Evolutionary conservation across 2,113 vertebrate genomes (phyloP).

Genomic region (Leptobrachium leishanense): DNA sequence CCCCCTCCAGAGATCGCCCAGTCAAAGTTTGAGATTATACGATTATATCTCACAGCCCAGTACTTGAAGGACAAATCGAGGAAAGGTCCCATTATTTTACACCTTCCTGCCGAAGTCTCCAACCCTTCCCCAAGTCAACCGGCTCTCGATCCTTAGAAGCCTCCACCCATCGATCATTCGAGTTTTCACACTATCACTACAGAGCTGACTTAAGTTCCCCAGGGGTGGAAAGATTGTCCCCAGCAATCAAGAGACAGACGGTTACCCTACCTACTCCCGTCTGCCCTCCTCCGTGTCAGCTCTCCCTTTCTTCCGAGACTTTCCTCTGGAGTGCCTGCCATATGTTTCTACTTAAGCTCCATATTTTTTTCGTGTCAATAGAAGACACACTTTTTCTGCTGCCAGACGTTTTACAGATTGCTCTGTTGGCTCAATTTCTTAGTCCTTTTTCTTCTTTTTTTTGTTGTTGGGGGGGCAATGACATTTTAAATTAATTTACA

Average conservation of each 20-base stretch:
- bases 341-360: slow-evolving; percentile 97
- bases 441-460: slow-evolving; percentile 74
- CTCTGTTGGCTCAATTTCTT: slow-evolving; percentile 82
- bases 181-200: background rate
- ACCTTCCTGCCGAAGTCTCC: no score
- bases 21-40: no score
- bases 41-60: no score
- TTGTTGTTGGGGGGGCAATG: slow-evolving; percentile 51
- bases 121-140: background rate
- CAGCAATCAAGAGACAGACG: slow-evolving; percentile 36
- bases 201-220: slow-evolving; percentile 18
- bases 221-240: slow-evolving; percentile 36
- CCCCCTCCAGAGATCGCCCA: no score
- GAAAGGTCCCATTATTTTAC: no score
- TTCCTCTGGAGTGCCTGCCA: slow-evolving; percentile 86
- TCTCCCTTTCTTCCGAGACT: slow-evolving; percentile 68
- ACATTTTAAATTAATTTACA: slow-evolving; percentile 96
- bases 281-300: slow-evolving; percentile 49
- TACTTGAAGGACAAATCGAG: no score
- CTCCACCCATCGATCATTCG: background rate
- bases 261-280: slow-evolving; percentile 49
- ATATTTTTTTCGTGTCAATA: slow-evolving; percentile 94
- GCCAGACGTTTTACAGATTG: slow-evolving; percentile 92
- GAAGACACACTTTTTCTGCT: slow-evolving; percentile 85
- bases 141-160: background rate